Evolutionary conservation across 2,797 vertebrate genomes (phyloP), one percentile per base, ranked within the genome.

Genomic region (Sebastes cheni): DNA sequence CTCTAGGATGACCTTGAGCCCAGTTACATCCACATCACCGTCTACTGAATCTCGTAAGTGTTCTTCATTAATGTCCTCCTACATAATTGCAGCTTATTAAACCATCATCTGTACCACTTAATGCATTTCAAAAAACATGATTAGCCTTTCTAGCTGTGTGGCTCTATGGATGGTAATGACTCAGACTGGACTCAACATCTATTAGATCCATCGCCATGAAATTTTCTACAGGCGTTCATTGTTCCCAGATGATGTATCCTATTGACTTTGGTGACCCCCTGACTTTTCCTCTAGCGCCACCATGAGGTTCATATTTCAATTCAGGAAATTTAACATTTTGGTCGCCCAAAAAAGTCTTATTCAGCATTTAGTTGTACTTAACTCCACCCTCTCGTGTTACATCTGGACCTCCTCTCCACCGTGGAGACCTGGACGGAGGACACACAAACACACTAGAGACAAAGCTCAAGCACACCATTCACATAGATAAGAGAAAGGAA

Each of bases 1-100:
- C 87, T 99, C 97, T 76, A 95, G 98, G 92, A 95, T 99, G 97
- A 99, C 97, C 92, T 94, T 99, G 96, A 99, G 97, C 82, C 97
- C 98, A 64, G 97, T 97, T 88, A 97, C 97, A 84, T 98, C 97
- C 81, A 97, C 97, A 0, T 98, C 97, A 2, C 97, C 97, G 1
- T 99, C 98, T 2, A 97, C 97, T 74, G 98, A 99, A 89, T 98
- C 97, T 85, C 97, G 98, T 99, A 93, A 97, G 97, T 85, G 5
- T 16, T 76, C 22, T 16, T 2, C 18, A 13, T 25, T 29, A 34
- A 34, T 68, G 7, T 67, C 18, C 30, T 67, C 18, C 30, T 69
- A 1, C 18, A 36, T 42, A 27, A 67, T 56, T 46, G 23, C 9
- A 12, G 5, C 12, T 55, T 9, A 27, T 6, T 7, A 13, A 67